A percentile compares a stretch with the other conserved stretches of the same genome.
phyloP scores from a whole-genome alignment of 2,113 vertebrate genomes.

The Menura novaehollandiae region DNA sequence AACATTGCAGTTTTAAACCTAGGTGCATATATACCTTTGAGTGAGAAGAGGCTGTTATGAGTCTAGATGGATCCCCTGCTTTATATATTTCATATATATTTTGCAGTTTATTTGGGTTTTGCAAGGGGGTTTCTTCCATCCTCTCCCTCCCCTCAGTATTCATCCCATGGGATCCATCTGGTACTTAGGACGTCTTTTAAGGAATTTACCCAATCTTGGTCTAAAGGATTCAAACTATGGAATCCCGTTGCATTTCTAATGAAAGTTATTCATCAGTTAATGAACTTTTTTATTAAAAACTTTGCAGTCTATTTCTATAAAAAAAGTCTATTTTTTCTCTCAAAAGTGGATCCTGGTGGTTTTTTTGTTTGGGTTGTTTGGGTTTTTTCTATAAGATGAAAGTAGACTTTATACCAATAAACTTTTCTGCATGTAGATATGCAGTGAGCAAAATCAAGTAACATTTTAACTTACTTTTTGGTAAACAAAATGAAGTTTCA shows the following conservation, averaged over 20 bases:
- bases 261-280: background rate
- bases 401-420: background rate
- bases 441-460: background rate
- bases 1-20: background rate
- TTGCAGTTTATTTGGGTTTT: background rate
- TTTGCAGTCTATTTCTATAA: background rate
- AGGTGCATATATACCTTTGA: background rate
- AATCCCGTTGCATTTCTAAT: background rate
- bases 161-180: background rate
- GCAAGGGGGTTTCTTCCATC: background rate
- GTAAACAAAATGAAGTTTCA: background rate
- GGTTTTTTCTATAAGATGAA: background rate
- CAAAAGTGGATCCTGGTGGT: background rate
- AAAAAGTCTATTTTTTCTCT: background rate
- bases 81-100: background rate
- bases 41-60: background rate
- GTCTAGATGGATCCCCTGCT: background rate
- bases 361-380: background rate
- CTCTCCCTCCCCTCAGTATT: rapidly evolving
- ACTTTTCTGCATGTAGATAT: background rate
- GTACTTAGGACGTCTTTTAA: background rate
- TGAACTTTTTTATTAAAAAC: background rate
- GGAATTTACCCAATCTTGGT: background rate
- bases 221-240: background rate
- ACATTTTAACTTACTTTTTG: background rate